Evolutionary conservation across 2,113 vertebrate species (phyloP), one percentile per base, ranked within the genome.

Genomic region (Ploceus nigricollis): DNA sequence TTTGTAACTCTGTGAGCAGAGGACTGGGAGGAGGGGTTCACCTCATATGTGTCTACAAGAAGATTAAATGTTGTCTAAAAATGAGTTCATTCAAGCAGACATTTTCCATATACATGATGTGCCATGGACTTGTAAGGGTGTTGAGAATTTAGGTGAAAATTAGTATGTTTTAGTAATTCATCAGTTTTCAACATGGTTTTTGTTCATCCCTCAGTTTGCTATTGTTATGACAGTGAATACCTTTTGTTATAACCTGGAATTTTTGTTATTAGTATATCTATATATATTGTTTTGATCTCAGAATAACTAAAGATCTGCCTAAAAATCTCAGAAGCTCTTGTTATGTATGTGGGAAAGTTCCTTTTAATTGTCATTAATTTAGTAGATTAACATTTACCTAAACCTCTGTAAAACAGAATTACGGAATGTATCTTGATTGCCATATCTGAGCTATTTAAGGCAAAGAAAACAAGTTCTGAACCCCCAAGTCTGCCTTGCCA

Each of bases 11-110:
- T 54, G 39, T 27, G 22, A 77, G 50, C 39, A n/a, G 45, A 44
- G 13, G 31, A 15, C n/a, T 90, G 23, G 17, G 11, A 7, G n/a
- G 44, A 44, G 6, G 3, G 17, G 13, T 69, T 94, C 33, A 9
- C 17, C 20, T 69, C 7, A 25, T 42, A 15, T 0, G 0, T 73
- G 25, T n/a, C 60, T 35, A 31, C 0, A 3, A 51, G 54, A 69
- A 78, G 12, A 18, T 53, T n/a, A 28, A 78, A 11, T 47, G 4
- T 42, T 63, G 11, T n/a, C n/a, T 66, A 78, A 53, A 50, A 83
- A 42, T 42, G 2, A 50, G 15, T 58, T 70, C 37, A 15, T 54
- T 87, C 15, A 33, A 89, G n/a, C 25, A 66, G 11, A 57, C 3
- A 1, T 64, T 80, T 31, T 57, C 20, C 4, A 4, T 79, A 25